Base-by-base conservation (phyloP, 2,888 invertebrate genomes). In the Plusia festucae region DNA sequence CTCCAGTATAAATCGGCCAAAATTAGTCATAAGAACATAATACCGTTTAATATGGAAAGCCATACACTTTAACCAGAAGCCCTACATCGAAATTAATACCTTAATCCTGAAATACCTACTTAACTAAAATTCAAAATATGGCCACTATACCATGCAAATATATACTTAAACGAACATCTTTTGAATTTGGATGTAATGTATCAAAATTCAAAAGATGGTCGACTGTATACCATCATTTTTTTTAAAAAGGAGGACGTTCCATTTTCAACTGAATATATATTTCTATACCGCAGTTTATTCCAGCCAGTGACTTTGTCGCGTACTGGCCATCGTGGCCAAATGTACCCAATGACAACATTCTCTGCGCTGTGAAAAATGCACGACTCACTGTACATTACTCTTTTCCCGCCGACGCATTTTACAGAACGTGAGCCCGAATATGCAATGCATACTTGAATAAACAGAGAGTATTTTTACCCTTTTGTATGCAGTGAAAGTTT, bases 361-460 rank as follows among this genome's bases (percentile, higher is more conserved):
- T 82, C 79, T 73, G 73, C 75, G 68, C 70, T 65, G 70, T 86
- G 84, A 87, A 86, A 88, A 87, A 88, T 85, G 84, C 85, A 82
- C 75, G 76, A 78, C 79, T 40, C 40, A 75, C 67, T 65, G 55
- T 84, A 83, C 85, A 86, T 88, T 85, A 86, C 84, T 88, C 85
- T 85, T 83, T 82, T 72, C 68, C 70, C 68, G 71, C 76, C 80
- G 70, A 78, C 76, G 73, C 77, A 82, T 85, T 83, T 76, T 69
- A 81, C 73, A 75, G 78, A 58, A 79, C 78, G 82, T 78, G 81
- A 72, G 69, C 62, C 64, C 70, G 78, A 81, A 79, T 78, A 82
- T 82, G 79, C 79, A 82, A 82, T 70, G 81, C 76, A 79, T 77
- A 76, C 72, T 75, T 72, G 69, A 79, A 65, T 52, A 70, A 66